A percentile compares a stretch with the other conserved stretches of the same genome.
These are phyloP conservation scores for Sinocyclocheilus anophthalmus DNA, from an alignment of 2,113 vertebrate genomes.

Conservation along the genomic window DNA sequence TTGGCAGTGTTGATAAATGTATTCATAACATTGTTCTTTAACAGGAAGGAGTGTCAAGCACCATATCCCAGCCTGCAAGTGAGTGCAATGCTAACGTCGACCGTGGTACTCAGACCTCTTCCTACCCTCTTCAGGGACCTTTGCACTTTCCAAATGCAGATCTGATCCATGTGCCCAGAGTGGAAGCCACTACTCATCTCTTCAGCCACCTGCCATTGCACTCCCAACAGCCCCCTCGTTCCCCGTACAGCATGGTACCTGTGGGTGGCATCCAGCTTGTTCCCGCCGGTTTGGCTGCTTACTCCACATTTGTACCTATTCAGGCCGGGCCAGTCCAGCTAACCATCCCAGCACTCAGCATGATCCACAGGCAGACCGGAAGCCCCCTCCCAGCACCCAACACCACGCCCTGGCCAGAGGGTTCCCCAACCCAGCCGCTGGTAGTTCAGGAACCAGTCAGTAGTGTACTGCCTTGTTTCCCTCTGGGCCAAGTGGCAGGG, in stretches of 20 bases:
- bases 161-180: slow-evolving; percentile 53
- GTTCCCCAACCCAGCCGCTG: slow-evolving; percentile 59
- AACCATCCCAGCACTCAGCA: slow-evolving; percentile 88
- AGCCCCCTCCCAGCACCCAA: slow-evolving; percentile 71
- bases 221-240: slow-evolving; percentile 86
- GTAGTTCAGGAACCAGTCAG: slow-evolving; percentile 81
- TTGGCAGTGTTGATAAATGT: not conserved
- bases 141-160: slow-evolving; percentile 63
- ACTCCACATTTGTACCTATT: slow-evolving; percentile 93
- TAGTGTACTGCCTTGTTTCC: slow-evolving; percentile 85
- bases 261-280: slow-evolving; percentile 93
- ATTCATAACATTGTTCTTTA: slow-evolving; percentile 29
- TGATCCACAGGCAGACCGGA: slow-evolving; percentile 84
- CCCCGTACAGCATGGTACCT: slow-evolving; percentile 86
- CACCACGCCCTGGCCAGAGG: slow-evolving; percentile 47
- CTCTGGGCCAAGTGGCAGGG: slow-evolving; percentile 84
- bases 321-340: slow-evolving; percentile 89
- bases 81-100: slow-evolving; percentile 60
- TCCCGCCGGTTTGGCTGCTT: slow-evolving; percentile 85
- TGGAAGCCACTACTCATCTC: slow-evolving; percentile 77
- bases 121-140: slow-evolving; percentile 66
- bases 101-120: slow-evolving; percentile 72
- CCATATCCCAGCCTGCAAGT: slow-evolving; percentile 28
- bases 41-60: slow-evolving; percentile 40
- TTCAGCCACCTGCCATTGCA: slow-evolving; percentile 96